Conservation (phyloP, 2,113 vertebrate species). For the Ibidorhyncha struthersii region DNA sequence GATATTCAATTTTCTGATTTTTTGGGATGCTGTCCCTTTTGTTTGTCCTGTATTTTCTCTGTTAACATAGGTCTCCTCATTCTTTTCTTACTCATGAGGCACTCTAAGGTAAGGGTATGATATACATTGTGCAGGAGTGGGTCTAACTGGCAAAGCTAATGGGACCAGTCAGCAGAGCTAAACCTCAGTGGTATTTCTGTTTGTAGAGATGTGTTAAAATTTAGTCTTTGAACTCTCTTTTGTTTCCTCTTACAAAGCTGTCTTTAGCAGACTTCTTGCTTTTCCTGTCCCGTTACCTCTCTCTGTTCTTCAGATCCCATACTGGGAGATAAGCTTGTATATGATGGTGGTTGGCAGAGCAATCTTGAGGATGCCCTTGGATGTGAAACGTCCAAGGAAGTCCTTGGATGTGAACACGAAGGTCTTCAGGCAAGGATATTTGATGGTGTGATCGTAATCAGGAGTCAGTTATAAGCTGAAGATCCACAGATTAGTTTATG, state of each 20-base stretch:
- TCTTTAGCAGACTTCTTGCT: not conserved
- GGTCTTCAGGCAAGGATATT: not conserved
- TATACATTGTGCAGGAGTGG: not conserved
- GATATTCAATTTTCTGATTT: conserved; percentile 22
- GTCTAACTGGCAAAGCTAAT: not conserved
- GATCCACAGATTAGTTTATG: not conserved
- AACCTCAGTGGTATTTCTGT: not conserved
- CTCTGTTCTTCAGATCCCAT: not conserved
- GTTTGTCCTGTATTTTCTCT: not conserved
- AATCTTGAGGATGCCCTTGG: not conserved
- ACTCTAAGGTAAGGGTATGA: not conserved
- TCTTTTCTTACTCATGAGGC: not conserved
- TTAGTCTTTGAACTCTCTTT: not conserved
- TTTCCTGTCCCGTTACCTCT: not conserved
- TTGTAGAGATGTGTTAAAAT: not conserved
- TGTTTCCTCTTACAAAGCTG: not conserved
- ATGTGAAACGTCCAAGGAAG: not conserved
- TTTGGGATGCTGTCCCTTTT: not conserved
- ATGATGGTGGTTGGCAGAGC: not conserved
- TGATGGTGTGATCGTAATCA: not conserved
- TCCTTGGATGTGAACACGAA: not conserved
- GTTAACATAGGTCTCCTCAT: not conserved
- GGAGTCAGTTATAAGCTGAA: not conserved
- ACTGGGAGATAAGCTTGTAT: not conserved
- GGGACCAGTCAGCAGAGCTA: not conserved